These are phyloP conservation scores for Typhlomys cinereus DNA, from an alignment of 2,113 vertebrate species.

Conservation along the genomic window DNA sequence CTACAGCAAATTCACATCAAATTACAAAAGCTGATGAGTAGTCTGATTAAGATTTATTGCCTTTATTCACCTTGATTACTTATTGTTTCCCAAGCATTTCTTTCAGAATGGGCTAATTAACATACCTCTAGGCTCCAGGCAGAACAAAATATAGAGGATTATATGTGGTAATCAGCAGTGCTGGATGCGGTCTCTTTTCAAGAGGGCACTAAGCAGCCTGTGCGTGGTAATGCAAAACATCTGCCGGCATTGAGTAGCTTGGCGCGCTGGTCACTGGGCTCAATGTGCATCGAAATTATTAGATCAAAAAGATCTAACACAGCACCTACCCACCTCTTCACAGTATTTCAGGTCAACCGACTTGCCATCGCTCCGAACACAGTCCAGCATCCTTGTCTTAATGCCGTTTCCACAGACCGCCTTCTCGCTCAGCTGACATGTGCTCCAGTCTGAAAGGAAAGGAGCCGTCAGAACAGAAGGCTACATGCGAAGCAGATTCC, in stretches of 20 bases:
- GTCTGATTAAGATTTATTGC: conserved; percentile 86
- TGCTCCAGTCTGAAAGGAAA: conserved; percentile 95
- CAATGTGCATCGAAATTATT: conserved; percentile 67
- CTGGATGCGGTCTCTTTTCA: conserved; percentile 71
- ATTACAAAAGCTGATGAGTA: conserved; percentile 83
- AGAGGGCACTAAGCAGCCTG: conserved; percentile 73
- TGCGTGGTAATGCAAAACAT: conserved; percentile 76
- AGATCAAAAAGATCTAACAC: conserved; percentile 52
- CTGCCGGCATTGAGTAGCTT: conserved; percentile 54
- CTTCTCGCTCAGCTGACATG: conserved; percentile 95
- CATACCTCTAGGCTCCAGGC: conserved; percentile 69
- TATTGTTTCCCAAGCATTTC: conserved; percentile 82
- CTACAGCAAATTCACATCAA: conserved; percentile 76
- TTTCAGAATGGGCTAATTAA: conserved; percentile 80
- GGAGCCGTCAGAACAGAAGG: conserved; percentile 52
- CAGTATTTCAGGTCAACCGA: conserved; percentile 96
- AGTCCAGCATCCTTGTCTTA: conserved; percentile 98
- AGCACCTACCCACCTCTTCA: conserved; percentile 90
- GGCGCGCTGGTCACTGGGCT: conserved; percentile 46
- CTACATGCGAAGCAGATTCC: conserved; percentile 36
- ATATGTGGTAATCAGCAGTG: conserved; percentile 72
- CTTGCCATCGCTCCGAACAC: conserved; percentile 96
- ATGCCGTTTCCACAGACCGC: conserved; percentile 95
- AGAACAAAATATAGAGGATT: conserved; percentile 79
- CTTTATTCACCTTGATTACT: conserved; percentile 84